Evolutionary conservation across 2,797 vertebrate genomes (phyloP).

Genomic region (Mionectes olivaceus): DNA sequence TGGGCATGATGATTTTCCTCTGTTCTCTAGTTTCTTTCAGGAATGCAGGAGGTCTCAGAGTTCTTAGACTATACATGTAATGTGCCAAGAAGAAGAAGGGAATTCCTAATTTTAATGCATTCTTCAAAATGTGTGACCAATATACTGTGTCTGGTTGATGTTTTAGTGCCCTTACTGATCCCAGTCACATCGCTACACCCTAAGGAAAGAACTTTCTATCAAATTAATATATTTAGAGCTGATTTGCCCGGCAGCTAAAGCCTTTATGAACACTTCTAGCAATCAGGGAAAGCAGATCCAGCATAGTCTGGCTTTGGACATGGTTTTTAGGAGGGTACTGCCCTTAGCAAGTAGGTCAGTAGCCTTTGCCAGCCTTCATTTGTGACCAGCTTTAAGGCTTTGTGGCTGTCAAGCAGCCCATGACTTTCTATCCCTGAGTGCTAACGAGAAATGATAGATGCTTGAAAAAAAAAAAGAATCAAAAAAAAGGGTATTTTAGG

Average conservation of each 20-base stretch:
- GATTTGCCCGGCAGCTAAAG: background rate
- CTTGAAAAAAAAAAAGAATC: background rate
- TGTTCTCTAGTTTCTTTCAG: background rate
- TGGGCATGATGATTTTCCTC: background rate
- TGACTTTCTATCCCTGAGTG: background rate
- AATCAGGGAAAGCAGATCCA: background rate
- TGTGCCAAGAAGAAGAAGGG: background rate
- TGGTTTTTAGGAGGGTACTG: background rate
- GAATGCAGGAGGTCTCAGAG: background rate
- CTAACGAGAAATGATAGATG: background rate
- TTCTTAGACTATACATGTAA: background rate
- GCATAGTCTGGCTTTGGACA: fast-evolving
- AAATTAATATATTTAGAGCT: background rate
- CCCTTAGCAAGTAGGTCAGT: background rate
- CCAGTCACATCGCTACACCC: background rate
- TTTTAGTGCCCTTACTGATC: background rate
- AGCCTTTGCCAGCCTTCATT: background rate
- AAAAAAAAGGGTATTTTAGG: background rate
- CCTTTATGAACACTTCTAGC: background rate
- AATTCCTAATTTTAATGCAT: background rate
- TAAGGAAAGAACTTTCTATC: background rate
- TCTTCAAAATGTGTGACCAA: background rate
- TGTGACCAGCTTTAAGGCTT: background rate
- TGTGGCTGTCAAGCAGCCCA: background rate
- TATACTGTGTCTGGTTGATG: background rate